phyloP scores from a whole-genome alignment of 2,888 invertebrate species.

The Trissonchulus latispiculum region DNA sequence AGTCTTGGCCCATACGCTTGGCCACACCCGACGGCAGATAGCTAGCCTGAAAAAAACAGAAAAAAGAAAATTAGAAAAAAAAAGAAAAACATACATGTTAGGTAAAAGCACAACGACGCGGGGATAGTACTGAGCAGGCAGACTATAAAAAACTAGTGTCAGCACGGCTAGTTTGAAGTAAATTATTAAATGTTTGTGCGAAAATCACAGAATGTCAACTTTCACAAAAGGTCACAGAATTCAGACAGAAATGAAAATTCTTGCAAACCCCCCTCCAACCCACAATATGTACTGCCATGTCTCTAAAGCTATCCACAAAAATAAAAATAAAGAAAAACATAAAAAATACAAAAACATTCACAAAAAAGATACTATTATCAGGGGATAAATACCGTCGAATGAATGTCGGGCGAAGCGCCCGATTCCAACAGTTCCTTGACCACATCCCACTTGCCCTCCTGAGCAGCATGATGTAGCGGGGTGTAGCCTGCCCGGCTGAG shows the following conservation, averaged over 20 bases:
- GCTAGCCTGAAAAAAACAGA: conserved; percentile 61
- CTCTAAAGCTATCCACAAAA: too few species aligned
- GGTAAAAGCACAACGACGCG: too few species aligned
- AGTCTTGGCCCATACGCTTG: conserved; percentile 92
- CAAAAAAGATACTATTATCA: not conserved
- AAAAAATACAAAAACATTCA: conserved; percentile 5
- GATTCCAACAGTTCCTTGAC: conserved; percentile 84
- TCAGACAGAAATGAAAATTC: too few species aligned
- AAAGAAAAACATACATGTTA: too few species aligned
- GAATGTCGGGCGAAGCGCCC: conserved; percentile 85
- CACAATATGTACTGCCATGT: not conserved
- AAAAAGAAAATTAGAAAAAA: too few species aligned
- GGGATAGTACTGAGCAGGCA: too few species aligned
- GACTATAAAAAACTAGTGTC: too few species aligned
- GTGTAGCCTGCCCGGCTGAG: conserved; percentile 54
- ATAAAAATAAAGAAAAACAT: too few species aligned
- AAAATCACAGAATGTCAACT: too few species aligned
- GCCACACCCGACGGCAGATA: conserved; percentile 96
- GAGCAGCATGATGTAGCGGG: conserved; percentile 94
- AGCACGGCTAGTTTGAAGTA: too few species aligned
- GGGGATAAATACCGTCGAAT: conserved; percentile 67
- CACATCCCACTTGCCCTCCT: conserved; percentile 94
- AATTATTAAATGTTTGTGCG: too few species aligned
- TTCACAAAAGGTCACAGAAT: too few species aligned
- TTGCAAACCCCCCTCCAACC: not conserved